These are phyloP conservation scores for Rhodinocichla rosea DNA, from an alignment of 2,113 vertebrate genomes.

Conservation along the genomic window DNA sequence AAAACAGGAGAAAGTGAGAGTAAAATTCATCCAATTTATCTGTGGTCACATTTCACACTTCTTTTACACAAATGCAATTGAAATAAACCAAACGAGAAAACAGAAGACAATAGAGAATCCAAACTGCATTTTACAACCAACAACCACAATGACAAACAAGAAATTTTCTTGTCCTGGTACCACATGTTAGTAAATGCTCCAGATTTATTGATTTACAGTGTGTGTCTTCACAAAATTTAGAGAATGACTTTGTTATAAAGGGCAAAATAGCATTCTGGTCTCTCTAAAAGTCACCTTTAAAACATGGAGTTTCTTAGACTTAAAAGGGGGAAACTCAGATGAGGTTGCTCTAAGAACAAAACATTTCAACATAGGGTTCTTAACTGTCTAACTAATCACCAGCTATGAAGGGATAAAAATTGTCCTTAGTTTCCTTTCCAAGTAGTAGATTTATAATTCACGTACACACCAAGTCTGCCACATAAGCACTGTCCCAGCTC, in stretches of 20 bases:
- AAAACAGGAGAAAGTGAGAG: constrained; percentile 10
- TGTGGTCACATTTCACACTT: constrained; percentile 47
- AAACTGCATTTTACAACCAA: constrained; percentile 25
- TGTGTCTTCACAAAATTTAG: background rate
- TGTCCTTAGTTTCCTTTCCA: background rate
- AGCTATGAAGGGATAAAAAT: background rate
- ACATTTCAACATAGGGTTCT: background rate
- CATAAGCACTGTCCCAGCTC: background rate
- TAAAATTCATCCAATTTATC: constrained; percentile 30
- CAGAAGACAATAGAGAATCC: constrained; percentile 40
- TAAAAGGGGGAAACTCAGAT: background rate
- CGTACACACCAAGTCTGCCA: background rate
- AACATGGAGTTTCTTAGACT: background rate
- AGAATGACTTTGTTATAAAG: background rate
- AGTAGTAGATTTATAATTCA: background rate
- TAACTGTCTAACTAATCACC: background rate
- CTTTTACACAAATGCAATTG: constrained; percentile 22
- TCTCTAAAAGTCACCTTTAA: background rate
- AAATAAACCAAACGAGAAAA: background rate
- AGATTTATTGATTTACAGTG: constrained; percentile 18
- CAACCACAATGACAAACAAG: constrained; percentile 32
- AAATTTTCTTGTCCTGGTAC: constrained; percentile 33
- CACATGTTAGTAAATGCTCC: constrained; percentile 3
- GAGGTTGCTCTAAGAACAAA: background rate
- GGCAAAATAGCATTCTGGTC: background rate